These are phyloP conservation scores for Sinopyrophorus schimmeli DNA, from an alignment of 2,888 invertebrate species.

Conservation along the genomic window DNA sequence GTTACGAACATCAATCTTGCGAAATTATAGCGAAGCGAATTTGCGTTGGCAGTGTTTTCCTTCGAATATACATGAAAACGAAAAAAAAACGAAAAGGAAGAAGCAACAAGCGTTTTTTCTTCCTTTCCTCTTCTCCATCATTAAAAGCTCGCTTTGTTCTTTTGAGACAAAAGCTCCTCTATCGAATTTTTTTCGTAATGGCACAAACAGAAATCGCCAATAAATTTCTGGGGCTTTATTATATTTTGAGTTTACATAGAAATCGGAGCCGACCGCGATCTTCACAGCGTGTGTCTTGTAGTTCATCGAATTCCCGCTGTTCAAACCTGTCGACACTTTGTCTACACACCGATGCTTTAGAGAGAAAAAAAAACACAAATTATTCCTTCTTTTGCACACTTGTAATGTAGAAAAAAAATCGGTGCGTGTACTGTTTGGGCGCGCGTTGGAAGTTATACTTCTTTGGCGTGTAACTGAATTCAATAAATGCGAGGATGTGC, in stretches of 20 bases:
- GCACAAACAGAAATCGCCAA: neutral
- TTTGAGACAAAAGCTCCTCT: constrained; percentile 9
- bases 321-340: constrained; percentile 33
- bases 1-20: constrained; percentile 34
- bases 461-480: no score
- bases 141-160: constrained; percentile 10
- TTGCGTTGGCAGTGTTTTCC: constrained; percentile 34
- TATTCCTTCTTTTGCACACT: no score
- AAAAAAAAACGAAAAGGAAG: constrained; percentile 23
- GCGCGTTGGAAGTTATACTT: no score
- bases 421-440: no score
- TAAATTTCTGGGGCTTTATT: constrained; percentile 18
- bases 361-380: no score
- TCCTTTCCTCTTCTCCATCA: constrained; percentile 7
- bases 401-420: no score
- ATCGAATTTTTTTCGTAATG: constrained; percentile 8
- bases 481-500: no score
- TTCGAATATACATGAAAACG: no score
- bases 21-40: constrained; percentile 36
- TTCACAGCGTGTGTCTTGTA: constrained; percentile 36
- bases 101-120: constrained; percentile 23
- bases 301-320: constrained; percentile 37
- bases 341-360: no score
- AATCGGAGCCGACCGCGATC: constrained; percentile 35
- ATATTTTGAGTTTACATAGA: constrained; percentile 34